Evolutionary conservation across 2,888 invertebrate species (phyloP), one percentile per base, ranked within the genome.

Genomic region (Hetaerina titia): DNA sequence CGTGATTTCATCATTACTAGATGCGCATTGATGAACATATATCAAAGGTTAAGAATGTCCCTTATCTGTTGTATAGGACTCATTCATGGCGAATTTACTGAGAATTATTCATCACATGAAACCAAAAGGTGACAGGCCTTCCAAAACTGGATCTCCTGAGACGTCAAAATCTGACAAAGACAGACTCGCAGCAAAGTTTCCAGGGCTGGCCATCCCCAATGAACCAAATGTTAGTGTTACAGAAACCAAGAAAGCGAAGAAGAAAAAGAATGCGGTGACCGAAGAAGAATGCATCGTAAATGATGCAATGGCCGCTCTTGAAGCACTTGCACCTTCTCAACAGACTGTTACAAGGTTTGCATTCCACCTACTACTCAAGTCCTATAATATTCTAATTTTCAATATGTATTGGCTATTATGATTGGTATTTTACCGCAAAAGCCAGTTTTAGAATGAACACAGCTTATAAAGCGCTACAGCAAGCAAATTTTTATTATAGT

Each of bases 21-120:
- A 25, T 95, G 11, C 5, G 25, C n/a, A 2, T 89, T 15, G 8
- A 69, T 90, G 88, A 56, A 45, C 69, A 0, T 5, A 13, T 60
- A 8, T 45, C 45, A 89, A 25, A 58, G 6, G 45, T 45, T 45
- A 45, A 45, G 63, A 94, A 74, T 22, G 94, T 95, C 95, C 94
- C 94, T 95, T 96, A 96, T 22, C 96, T 81, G 4, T 45, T 81
- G 13, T 22, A 11, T 81, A 98, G 97, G 99, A 99, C 96, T 99
- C 99, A 0, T 98, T 99, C 96, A 98, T 99, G 96, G 98, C 98
- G 2, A 99, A 99, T 97, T 97, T 99, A 69, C 97, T 99, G 60
- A 98, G 99, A 95, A 98, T 99, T 95, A 99, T 99, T 95, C 98
- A 99, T 96, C 98, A 99, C 96, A 99, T 99, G 99, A 98, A 98